These are phyloP conservation scores for Phortica variegata DNA, from an alignment of 1,140 invertebrate species.

Conservation along the genomic window DNA sequence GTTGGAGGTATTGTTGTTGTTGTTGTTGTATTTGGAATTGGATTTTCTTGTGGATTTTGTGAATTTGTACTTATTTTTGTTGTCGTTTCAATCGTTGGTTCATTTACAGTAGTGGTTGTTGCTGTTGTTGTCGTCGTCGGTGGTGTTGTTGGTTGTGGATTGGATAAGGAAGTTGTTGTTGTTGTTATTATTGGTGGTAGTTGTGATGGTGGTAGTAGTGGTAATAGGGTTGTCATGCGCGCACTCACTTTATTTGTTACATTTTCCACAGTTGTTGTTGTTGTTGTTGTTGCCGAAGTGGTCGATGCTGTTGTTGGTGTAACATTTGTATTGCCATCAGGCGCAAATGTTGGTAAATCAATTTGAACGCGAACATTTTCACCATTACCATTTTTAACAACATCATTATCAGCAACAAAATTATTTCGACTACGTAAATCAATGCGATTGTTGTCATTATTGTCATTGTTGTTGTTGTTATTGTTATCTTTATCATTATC, in stretches of 20 bases:
- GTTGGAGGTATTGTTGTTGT: conserved; percentile 17
- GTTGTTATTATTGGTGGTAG: conserved; percentile 13
- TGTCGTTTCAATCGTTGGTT: neutral
- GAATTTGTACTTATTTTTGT: too few species aligned
- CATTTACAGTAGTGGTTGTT: neutral
- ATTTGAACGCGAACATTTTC: conserved; percentile 51
- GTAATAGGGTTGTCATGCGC: conserved; percentile 20
- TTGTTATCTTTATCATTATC: conserved; percentile 9
- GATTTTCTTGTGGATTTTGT: too few species aligned
- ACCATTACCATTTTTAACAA: conserved; percentile 4
- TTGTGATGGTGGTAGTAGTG: conserved; percentile 9
- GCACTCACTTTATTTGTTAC: conserved; percentile 37
- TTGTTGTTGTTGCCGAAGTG: conserved; percentile 4
- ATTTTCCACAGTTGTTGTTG: conserved; percentile 4
- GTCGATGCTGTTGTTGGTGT: conserved; percentile 7
- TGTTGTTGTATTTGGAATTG: too few species aligned
- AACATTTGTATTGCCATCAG: too few species aligned
- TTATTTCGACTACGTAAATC: too few species aligned
- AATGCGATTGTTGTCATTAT: conserved; percentile 7
- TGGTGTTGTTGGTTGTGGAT: neutral
- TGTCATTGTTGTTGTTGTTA: conserved; percentile 10
- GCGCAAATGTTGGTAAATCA: conserved; percentile 58
- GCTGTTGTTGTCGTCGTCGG: conserved; percentile 10
- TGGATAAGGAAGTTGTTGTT: too few species aligned
- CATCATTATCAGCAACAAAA: conserved; percentile 2